Evolutionary conservation across 1,140 invertebrate genomes (phyloP), one percentile per base, ranked within the genome.

Genomic region (Drosophila murphyi): DNA sequence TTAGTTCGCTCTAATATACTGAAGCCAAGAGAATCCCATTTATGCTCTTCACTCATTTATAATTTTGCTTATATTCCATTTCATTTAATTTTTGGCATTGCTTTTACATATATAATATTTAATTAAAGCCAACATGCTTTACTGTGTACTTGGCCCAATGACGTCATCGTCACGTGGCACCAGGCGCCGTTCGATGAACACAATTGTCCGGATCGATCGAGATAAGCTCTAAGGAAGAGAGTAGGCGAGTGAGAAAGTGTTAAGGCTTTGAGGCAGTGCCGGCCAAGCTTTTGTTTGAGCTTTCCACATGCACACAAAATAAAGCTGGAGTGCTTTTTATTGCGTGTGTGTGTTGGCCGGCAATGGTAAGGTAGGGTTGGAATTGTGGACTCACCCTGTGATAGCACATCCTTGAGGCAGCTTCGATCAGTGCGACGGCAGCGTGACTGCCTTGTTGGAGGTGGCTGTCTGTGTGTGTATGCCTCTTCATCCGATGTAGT

Each of bases 191-290:
- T 61, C 78, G 74, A 72, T 80, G 76, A 5, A 90, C 80, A 50
- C 80, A 80, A 51, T 88, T 90, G 39, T 76, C 80, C 29, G 88
- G 72, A 85, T 90, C 88, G 39, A 90, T 78, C n/a, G 68, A 73
- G 59, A 90, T 83, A 32, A 90, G 63, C 29, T 81, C 88, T 90
- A 31, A 4, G 2, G 54, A 31, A 31, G 4, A 45, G 6, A 31
- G 5, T 20, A 20, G 20, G 20, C 20, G 20, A 20, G 20, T 20
- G 6, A 6, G 37, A 4, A 50, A 29, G 41, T n/a, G 4, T 32
- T 39, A 47, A 43, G 20, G 20, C 20, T 20, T 20, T 20, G 20
- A 20, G 20, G 20, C 20, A 20, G 20, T 20, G 20, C 20, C 20
- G 20, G 20, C 20, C 20, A 20, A 20, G 20, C 20, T 20, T 20